These are phyloP conservation scores for Oenanthe oenanthe DNA, from an alignment of 2,113 vertebrate genomes.

Conservation along the genomic window DNA sequence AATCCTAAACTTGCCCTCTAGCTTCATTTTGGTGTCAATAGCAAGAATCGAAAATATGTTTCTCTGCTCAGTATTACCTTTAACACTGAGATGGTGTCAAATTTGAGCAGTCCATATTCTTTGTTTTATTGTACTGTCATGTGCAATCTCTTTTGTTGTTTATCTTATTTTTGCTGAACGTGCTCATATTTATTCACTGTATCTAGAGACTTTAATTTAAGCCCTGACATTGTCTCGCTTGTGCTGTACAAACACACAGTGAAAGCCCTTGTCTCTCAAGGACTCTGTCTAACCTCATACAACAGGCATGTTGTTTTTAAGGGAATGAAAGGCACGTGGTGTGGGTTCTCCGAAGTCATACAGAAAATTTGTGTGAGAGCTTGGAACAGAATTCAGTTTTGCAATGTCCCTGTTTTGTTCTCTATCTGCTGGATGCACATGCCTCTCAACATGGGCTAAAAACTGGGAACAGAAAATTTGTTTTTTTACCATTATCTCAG, in stretches of 20 bases:
- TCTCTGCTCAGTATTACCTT: neutral
- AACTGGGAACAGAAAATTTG: neutral
- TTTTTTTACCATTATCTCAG: rapidly evolving
- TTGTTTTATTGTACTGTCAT: neutral
- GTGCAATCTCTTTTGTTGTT: neutral
- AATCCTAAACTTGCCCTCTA: slow-evolving; percentile 2
- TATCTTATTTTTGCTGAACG: neutral
- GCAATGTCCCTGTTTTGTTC: neutral
- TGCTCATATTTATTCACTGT: neutral
- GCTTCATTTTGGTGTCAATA: neutral
- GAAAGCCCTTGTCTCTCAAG: neutral
- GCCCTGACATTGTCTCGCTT: neutral
- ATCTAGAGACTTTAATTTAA: neutral
- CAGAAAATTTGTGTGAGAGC: neutral
- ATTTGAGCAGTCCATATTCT: neutral
- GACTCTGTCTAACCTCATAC: neutral
- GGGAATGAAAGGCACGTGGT: neutral
- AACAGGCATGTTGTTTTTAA: neutral
- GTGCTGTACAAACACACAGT: neutral
- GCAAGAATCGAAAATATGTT: neutral
- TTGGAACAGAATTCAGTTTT: neutral
- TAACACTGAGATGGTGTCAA: neutral
- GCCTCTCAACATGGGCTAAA: neutral
- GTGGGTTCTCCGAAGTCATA: neutral
- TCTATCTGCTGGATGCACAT: neutral